Evolutionary conservation across 2,888 invertebrate species (phyloP).

Genomic region (Euplagia quadripunctaria): DNA sequence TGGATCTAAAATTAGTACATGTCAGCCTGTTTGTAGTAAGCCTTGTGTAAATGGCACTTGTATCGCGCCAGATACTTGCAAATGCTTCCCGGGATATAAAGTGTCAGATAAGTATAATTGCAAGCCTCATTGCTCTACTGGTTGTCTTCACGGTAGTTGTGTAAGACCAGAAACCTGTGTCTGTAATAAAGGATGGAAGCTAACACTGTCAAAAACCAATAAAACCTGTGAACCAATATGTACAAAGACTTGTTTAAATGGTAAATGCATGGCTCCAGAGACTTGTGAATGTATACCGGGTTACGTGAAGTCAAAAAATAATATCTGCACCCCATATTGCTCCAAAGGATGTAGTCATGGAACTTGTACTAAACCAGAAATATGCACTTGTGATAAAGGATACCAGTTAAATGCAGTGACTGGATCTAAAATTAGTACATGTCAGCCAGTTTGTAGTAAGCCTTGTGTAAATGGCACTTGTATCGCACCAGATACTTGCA

Average conservation of each 20-base stretch:
- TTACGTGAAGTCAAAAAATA: not conserved
- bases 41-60: constrained; percentile 13
- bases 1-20: too few relatives aligned
- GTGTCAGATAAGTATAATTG: too few relatives aligned
- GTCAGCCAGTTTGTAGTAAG: constrained; percentile 32
- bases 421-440: not conserved
- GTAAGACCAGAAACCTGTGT: not conserved
- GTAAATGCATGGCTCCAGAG: constrained; percentile 23
- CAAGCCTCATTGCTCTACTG: too few relatives aligned
- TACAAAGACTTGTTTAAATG: constrained; percentile 18
- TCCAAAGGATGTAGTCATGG: constrained; percentile 21
- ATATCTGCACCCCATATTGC: constrained; percentile 21
- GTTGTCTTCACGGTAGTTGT: too few relatives aligned
- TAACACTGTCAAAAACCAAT: not conserved
- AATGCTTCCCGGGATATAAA: too few relatives aligned
- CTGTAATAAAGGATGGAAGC: constrained; percentile 3
- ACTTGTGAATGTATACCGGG: constrained; percentile 22
- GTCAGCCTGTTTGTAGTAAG: constrained; percentile 12
- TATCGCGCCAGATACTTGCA: constrained; percentile 6
- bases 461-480: too few relatives aligned
- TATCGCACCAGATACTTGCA: too few relatives aligned
- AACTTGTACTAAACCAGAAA: constrained; percentile 17
- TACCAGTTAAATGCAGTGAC: constrained; percentile 6
- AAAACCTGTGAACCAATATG: constrained; percentile 25
- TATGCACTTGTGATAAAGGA: constrained; percentile 21